Percentiles rank a stretch among this genome's conserved stretches.
phyloP scores from a whole-genome alignment of 2,113 vertebrate genomes.

The Apeltes quadracus region DNA sequence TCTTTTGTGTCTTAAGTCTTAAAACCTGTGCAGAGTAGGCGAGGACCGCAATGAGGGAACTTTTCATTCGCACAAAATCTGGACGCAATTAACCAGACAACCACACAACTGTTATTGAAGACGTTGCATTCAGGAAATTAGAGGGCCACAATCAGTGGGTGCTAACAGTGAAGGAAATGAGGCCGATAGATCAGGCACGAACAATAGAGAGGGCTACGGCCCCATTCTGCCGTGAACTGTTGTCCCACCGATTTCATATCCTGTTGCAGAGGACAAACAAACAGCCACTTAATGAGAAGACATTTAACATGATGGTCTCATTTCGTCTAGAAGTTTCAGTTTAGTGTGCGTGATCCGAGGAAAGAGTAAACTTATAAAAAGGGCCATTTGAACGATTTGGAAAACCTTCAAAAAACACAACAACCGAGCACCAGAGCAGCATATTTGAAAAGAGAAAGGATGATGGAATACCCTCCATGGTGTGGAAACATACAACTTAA shows the following conservation, averaged over 20 bases:
- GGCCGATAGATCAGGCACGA: slow-evolving; percentile 60
- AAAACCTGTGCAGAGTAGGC: slow-evolving; percentile 16
- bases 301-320: background rate
- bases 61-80: slow-evolving; percentile 38
- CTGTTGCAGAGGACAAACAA: slow-evolving; percentile 28
- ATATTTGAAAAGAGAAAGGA: slow-evolving; percentile 22
- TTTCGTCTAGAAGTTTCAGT: background rate
- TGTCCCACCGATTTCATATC: slow-evolving; percentile 55
- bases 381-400: background rate
- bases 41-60: slow-evolving; percentile 11
- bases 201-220: slow-evolving; percentile 42
- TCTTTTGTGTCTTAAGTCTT: background rate
- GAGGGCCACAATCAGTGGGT: slow-evolving; percentile 44
- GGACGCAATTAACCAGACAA: slow-evolving; percentile 61
- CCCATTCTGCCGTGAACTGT: slow-evolving; percentile 25
- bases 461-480: slow-evolving; percentile 16
- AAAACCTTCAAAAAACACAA: background rate
- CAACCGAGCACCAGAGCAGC: background rate
- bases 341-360: background rate
- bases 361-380: background rate
- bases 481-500: slow-evolving; percentile 12
- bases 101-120: slow-evolving; percentile 63
- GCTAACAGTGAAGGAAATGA: slow-evolving; percentile 71
- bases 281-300: background rate
- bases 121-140: slow-evolving; percentile 69